These are phyloP conservation scores for Asobara japonica DNA, from an alignment of 1,140 invertebrate genomes.

Conservation along the genomic window DNA sequence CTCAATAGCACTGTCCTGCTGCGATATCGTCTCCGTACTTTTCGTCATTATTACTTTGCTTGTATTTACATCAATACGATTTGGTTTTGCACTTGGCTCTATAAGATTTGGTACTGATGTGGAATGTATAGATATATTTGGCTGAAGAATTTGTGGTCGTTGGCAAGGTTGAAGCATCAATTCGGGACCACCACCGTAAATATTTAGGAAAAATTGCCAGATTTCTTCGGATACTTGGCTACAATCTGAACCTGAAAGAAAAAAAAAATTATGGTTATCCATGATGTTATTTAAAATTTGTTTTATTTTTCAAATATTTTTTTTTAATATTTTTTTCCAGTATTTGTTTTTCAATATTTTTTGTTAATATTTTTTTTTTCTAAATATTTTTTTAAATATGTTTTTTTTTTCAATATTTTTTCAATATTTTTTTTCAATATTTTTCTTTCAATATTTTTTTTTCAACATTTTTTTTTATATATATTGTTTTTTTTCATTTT, in stretches of 20 bases:
- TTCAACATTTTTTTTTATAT: too few species aligned
- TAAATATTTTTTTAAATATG: too few species aligned
- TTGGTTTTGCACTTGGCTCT: conserved; percentile 52
- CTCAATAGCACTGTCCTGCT: conserved; percentile 57
- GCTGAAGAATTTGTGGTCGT: conserved; percentile 50
- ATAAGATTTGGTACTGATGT: conserved; percentile 56
- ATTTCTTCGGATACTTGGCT: conserved; percentile 84
- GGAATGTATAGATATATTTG: conserved; percentile 63
- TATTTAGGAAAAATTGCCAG: conserved; percentile 85
- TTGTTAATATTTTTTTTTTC: too few species aligned
- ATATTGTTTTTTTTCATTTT: not conserved
- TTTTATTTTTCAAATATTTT: too few species aligned
- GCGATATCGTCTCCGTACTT: conserved; percentile 57
- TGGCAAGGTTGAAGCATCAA: conserved; percentile 68
- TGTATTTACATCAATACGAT: conserved; percentile 48
- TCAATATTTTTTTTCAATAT: too few species aligned
- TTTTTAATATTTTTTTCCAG: too few species aligned
- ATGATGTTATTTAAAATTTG: too few species aligned
- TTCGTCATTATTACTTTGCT: conserved; percentile 56
- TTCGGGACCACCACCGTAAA: conserved; percentile 90
- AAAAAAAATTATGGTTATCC: not conserved
- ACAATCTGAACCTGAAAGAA: conserved; percentile 76
- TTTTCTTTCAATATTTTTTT: too few species aligned
- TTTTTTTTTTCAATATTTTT: too few species aligned
- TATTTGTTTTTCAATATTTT: too few species aligned